phyloP scores from a whole-genome alignment of 2,888 invertebrate genomes.

The Aphelenchoides bicaudatus region DNA sequence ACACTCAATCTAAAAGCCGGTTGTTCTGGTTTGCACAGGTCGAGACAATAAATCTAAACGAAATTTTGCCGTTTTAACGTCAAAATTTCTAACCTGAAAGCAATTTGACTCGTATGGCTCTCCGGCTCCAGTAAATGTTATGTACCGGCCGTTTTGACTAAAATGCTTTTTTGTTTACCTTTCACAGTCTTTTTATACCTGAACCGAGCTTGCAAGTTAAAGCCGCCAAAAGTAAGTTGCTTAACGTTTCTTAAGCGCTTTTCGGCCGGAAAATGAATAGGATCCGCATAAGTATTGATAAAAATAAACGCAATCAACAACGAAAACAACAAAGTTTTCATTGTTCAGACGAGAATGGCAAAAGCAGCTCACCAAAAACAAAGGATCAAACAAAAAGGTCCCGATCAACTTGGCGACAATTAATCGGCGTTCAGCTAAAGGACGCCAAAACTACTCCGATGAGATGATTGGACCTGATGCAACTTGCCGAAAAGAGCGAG shows the following conservation, averaged over 20 bases:
- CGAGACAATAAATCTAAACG: slow-evolving; percentile 9
- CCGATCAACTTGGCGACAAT: no score
- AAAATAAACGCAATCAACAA: no score
- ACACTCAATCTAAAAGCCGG: slow-evolving; percentile 8
- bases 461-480: no score
- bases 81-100: not conserved
- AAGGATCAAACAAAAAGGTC: no score
- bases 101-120: not conserved
- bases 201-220: not conserved
- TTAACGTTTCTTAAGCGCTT: not conserved
- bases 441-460: no score
- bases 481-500: no score
- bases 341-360: no score
- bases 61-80: not conserved
- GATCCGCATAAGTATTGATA: not conserved
- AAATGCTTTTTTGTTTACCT: not conserved
- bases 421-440: no score
- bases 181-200: not conserved
- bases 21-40: not conserved
- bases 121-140: not conserved
- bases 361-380: no score
- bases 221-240: not conserved
- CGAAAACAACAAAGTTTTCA: no score
- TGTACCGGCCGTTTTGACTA: slow-evolving; percentile 8
- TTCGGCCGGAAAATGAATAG: not conserved